phyloP scores from a whole-genome alignment of 2,113 vertebrate species.

The Mobula hypostoma region DNA sequence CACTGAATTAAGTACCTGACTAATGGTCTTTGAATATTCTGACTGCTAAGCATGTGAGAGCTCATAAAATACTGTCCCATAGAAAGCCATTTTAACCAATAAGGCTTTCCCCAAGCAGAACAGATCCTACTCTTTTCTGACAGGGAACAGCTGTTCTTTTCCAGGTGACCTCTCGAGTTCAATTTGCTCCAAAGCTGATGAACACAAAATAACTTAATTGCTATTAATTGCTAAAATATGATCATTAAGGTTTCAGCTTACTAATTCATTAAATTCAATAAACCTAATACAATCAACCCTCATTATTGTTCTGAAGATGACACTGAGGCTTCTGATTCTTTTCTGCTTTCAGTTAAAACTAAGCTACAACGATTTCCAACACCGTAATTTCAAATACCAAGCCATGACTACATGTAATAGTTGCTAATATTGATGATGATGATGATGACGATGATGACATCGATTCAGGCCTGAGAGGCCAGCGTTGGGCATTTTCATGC shows the following conservation, averaged over 20 bases:
- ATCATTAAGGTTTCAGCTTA: constrained; percentile 2
- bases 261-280: constrained; percentile 17
- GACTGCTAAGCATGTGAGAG: neutral
- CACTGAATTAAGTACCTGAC: neutral
- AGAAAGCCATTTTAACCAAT: neutral
- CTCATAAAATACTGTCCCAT: neutral
- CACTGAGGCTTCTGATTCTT: neutral
- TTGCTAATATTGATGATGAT: neutral
- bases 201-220: constrained; percentile 12
- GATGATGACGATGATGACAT: no score
- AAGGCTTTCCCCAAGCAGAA: neutral
- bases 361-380: neutral
- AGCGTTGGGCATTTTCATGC: no score
- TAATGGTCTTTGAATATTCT: neutral
- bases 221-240: neutral
- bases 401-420: neutral
- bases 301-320: neutral
- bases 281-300: neutral
- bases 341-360: neutral
- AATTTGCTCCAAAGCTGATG: neutral
- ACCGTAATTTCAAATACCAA: neutral
- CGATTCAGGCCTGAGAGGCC: no score
- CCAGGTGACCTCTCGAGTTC: neutral
- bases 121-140: neutral
- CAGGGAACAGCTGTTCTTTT: neutral